Evolutionary conservation across 2,113 vertebrate species (phyloP), one percentile per base, ranked within the genome.

Genomic region (Aphyosemion australe): DNA sequence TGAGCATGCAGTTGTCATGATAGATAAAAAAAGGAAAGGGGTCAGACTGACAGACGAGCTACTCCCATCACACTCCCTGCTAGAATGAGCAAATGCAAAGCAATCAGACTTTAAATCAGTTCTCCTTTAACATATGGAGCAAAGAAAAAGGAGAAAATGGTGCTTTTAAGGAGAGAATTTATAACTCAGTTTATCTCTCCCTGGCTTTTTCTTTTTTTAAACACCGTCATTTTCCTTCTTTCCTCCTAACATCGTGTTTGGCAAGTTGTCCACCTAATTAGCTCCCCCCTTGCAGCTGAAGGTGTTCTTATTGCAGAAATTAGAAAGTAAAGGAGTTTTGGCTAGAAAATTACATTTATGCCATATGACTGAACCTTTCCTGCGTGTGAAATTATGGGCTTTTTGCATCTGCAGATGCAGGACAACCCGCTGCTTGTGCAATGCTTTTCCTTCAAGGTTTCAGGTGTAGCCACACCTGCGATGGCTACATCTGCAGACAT

Each of bases 1-100:
- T 82, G 86, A 91, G 78, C 82, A 87, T 82, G 86, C 84, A 87
- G 74, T 88, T 88, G 84, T 88, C 84, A 86, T 74, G 77, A 87
- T 79, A 79, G 87, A 87, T 89, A 75, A 47, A 47, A 82, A 82
- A 86, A 73, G 71, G 73, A 83, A 85, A 68, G 67, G 77, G 84
- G 84, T 90, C 88, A 88, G 75, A 72, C 67, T 41, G 60, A 74
- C 76, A 76, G 78, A 84, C 65, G 43, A 62, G 55, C 61, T 70
- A 45, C 69, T 83, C n/a, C 47, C 72, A 64, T 67, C 69, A 55
- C 62, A 26, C 57, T 77, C 60, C 63, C 70, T n/a, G 26, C 72
- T 34, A n/a, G 34, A 74, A 49, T 32, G 20, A 84, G 69, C 78
- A 45, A 72, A 72, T 77, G 71, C 67, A 88, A 78, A 74, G 71